Evolutionary conservation across 2,797 vertebrate species (phyloP).

Genomic region (Avahi laniger): DNA sequence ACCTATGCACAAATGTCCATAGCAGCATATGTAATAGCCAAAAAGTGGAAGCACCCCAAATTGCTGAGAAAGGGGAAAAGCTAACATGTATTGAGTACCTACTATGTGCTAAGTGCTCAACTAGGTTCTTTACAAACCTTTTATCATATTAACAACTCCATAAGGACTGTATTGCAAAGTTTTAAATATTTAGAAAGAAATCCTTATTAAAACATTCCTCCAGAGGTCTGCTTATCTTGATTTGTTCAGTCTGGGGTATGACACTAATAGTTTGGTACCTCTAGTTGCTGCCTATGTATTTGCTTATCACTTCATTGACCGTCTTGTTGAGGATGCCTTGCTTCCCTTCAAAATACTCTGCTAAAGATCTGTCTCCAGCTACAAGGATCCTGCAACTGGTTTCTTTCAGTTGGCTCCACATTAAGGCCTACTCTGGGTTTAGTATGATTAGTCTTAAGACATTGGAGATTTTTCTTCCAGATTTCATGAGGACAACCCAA

Average conservation of each 20-base stretch:
- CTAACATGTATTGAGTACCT: background rate
- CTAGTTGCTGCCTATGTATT: background rate
- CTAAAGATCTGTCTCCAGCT: background rate
- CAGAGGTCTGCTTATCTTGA: background rate
- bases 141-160: background rate
- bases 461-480: background rate
- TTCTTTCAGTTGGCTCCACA: background rate
- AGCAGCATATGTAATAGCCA: background rate
- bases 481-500: background rate
- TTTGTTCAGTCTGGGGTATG: background rate
- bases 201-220: background rate
- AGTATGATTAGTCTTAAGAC: background rate
- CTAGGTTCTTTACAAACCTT: background rate
- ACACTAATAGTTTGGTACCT: background rate
- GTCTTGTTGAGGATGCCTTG: background rate
- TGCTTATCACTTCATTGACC: background rate
- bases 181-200: background rate
- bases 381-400: background rate
- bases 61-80: background rate
- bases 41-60: background rate
- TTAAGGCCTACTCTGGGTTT: background rate
- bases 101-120: background rate
- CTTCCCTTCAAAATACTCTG: background rate
- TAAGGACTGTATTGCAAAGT: background rate
- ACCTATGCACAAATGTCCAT: background rate